Evolutionary conservation across 2,888 invertebrate species (phyloP).

Genomic region (Troides aeacus): DNA sequence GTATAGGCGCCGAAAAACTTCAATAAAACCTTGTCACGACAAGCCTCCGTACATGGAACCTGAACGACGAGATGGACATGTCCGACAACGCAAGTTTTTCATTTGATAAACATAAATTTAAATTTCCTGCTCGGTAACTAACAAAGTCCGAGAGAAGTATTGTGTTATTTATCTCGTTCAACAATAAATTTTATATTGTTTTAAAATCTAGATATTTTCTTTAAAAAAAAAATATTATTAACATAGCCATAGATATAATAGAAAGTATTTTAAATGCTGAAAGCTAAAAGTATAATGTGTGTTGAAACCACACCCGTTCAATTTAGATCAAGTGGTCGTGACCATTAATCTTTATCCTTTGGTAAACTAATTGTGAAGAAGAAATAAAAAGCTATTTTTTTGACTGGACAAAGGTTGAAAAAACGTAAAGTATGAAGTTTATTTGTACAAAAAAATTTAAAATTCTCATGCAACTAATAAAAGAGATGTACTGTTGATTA

Average conservation of each 20-base stretch:
- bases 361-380: background rate
- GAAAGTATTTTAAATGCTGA: conserved; percentile 40
- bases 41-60: conserved; percentile 16
- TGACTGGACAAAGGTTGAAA: background rate
- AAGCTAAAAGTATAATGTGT: conserved; percentile 61
- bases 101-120: conserved; percentile 29
- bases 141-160: background rate
- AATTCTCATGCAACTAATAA: no score
- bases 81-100: conserved; percentile 27
- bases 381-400: conserved; percentile 13
- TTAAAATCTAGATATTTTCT: no score
- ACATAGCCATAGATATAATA: conserved; percentile 52
- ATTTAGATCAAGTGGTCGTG: conserved; percentile 58
- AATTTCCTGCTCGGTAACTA: conserved; percentile 22
- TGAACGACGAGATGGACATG: conserved; percentile 20
- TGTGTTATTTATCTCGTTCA: background rate
- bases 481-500: no score
- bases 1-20: conserved; percentile 20
- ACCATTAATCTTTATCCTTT: conserved; percentile 58
- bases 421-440: background rate
- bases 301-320: conserved; percentile 45
- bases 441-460: no score
- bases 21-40: conserved; percentile 22
- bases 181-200: no score
- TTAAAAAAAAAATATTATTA: background rate